Evolutionary conservation across 2,113 vertebrate species (phyloP).

Genomic region (Puffinus mauretanicus): DNA sequence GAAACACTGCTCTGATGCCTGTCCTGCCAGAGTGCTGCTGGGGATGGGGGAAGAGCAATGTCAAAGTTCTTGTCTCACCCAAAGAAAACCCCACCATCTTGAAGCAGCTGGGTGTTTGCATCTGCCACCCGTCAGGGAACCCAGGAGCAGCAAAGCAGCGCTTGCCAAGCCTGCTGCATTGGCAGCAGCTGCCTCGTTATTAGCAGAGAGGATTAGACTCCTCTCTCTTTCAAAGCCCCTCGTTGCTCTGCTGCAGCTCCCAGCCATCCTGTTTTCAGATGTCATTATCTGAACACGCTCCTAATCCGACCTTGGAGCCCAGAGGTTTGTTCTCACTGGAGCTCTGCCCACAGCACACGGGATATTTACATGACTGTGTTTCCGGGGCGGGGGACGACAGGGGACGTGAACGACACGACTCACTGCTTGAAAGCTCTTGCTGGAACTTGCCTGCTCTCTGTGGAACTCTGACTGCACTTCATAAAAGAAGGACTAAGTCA

Average conservation of each 20-base stretch:
- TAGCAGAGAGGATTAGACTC: conserved; percentile 1
- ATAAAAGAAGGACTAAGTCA: conserved; percentile 43
- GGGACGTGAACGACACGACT: neutral
- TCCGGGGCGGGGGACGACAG: neutral
- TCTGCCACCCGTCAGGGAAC: neutral
- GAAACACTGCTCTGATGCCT: neutral
- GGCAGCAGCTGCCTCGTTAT: neutral
- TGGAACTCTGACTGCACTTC: conserved; percentile 50
- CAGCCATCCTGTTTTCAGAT: conserved; percentile 28
- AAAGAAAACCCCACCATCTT: neutral
- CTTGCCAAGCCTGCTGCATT: neutral
- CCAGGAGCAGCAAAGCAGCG: neutral
- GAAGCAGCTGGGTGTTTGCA: neutral
- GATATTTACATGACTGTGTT: conserved; percentile 47
- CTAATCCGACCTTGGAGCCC: neutral
- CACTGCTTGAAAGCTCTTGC: conserved; percentile 38
- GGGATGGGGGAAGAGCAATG: no score
- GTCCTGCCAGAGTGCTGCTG: neutral
- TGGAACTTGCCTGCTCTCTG: conserved; percentile 59
- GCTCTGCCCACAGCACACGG: conserved; percentile 34
- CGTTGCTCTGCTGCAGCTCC: neutral
- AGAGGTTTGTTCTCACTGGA: conserved; percentile 32
- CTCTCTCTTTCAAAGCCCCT: conserved; percentile 48
- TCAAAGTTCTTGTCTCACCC: neutral
- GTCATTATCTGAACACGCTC: conserved; percentile 17